A percentile compares a stretch with the other conserved stretches of the same genome.
phyloP scores from a whole-genome alignment of 2,888 invertebrate genomes.

The Pterobdella sp. region DNA sequence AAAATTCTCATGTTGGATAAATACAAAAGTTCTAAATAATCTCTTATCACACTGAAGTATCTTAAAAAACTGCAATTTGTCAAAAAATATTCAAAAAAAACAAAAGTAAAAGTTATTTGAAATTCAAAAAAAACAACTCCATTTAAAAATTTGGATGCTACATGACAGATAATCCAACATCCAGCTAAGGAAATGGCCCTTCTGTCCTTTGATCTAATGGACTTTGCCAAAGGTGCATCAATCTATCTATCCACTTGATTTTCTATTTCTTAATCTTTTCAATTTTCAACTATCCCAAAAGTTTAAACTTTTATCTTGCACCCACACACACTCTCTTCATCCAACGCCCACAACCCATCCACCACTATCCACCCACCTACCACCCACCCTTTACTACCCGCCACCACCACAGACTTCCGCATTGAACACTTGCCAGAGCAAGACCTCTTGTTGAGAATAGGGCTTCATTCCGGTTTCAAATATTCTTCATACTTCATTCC shows the following conservation, averaged over 20 bases:
- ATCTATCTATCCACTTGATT: background rate
- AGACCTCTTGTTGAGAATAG: constrained; percentile 31
- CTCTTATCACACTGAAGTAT: no score
- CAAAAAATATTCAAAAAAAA: no score
- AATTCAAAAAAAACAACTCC: no score
- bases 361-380: no score
- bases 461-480: constrained; percentile 34
- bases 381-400: background rate
- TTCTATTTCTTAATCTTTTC: background rate
- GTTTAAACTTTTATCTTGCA: background rate
- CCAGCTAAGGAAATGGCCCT: background rate
- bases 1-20: no score
- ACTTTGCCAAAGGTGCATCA: background rate
- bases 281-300: background rate
- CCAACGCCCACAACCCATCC: background rate
- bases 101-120: no score
- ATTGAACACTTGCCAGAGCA: constrained; percentile 33
- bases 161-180: background rate
- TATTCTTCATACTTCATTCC: no score
- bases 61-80: no score
- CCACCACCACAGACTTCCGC: constrained; percentile 21
- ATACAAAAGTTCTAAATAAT: no score
- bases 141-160: no score
- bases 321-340: background rate
- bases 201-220: background rate